A percentile compares a stretch with the other conserved stretches of the same genome.
These are phyloP conservation scores for Exephanes ischioxanthus DNA, from an alignment of 2,888 invertebrate species.

Conservation along the genomic window DNA sequence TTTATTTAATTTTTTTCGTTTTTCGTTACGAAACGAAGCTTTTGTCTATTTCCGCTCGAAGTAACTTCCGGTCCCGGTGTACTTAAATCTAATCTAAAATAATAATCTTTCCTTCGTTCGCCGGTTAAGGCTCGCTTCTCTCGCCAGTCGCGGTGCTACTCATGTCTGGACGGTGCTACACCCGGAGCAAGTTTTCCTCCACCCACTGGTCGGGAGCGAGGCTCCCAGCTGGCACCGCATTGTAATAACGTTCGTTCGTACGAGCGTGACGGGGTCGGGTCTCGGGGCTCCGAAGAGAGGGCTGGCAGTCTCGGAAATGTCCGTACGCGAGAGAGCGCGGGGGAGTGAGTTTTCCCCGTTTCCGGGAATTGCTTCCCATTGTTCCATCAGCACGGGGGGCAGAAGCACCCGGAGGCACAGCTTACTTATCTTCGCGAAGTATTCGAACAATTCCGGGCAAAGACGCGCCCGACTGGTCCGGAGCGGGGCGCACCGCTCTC, in stretches of 20 bases:
- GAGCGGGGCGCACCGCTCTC: slow-evolving; percentile 21
- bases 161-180: background rate
- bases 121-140: background rate
- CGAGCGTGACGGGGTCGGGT: slow-evolving; percentile 51
- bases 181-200: slow-evolving; percentile 45
- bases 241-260: slow-evolving; percentile 65
- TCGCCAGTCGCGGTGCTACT: background rate
- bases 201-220: slow-evolving; percentile 16
- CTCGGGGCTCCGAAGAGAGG: slow-evolving; percentile 8
- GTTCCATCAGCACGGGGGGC: slow-evolving; percentile 55
- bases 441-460: slow-evolving; percentile 69
- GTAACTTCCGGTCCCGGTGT: background rate
- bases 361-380: slow-evolving; percentile 69
- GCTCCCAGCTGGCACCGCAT: slow-evolving; percentile 55
- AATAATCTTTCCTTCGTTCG: slow-evolving; percentile 1
- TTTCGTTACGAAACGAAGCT: background rate
- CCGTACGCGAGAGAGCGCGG: slow-evolving; percentile 5
- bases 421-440: slow-evolving; percentile 63
- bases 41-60: background rate
- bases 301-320: slow-evolving; percentile 52
- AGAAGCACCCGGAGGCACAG: slow-evolving; percentile 50
- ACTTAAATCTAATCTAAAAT: slow-evolving; percentile 14
- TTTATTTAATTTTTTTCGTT: background rate
- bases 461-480: slow-evolving; percentile 42
- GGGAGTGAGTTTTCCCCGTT: slow-evolving; percentile 44